Percentiles rank a stretch among this genome's conserved stretches.
Conservation (phyloP, 2,888 invertebrate genomes). For the Ditula angustiorana region DNA sequence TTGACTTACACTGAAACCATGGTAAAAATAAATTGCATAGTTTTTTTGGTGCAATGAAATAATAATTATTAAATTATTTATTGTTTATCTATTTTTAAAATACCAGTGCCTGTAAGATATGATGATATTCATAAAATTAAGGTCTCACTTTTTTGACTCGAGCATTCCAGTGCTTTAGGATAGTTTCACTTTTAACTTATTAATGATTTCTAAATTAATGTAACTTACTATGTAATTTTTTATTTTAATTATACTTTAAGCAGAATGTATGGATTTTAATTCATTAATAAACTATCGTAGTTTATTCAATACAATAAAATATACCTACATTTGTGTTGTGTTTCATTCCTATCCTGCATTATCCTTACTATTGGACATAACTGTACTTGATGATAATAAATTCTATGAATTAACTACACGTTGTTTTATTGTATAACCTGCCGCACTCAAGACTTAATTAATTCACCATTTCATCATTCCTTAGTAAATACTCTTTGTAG, state of each 20-base stretch:
- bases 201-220: slow-evolving; percentile 48
- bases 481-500: background rate
- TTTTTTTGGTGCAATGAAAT: slow-evolving; percentile 24
- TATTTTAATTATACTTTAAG: slow-evolving; percentile 31
- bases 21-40: slow-evolving; percentile 17
- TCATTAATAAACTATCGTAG: slow-evolving; percentile 50
- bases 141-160: slow-evolving; percentile 49
- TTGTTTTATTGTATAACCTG: slow-evolving; percentile 71
- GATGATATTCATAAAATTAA: slow-evolving; percentile 76
- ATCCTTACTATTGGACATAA: slow-evolving; percentile 44
- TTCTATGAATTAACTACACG: slow-evolving; percentile 57
- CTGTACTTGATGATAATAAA: slow-evolving; percentile 65
- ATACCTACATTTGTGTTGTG: slow-evolving; percentile 56
- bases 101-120: slow-evolving; percentile 82
- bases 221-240: slow-evolving; percentile 33
- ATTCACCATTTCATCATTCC: background rate
- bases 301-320: slow-evolving; percentile 60
- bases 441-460: background rate
- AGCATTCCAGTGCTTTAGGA: slow-evolving; percentile 61
- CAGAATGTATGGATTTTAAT: slow-evolving; percentile 47
- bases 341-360: slow-evolving; percentile 54
- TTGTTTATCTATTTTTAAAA: slow-evolving; percentile 46
- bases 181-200: slow-evolving; percentile 56
- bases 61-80: slow-evolving; percentile 45
- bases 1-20: background rate